These are phyloP conservation scores for Sceloporus tristichus DNA, from an alignment of 2,113 vertebrate species.

Conservation along the genomic window DNA sequence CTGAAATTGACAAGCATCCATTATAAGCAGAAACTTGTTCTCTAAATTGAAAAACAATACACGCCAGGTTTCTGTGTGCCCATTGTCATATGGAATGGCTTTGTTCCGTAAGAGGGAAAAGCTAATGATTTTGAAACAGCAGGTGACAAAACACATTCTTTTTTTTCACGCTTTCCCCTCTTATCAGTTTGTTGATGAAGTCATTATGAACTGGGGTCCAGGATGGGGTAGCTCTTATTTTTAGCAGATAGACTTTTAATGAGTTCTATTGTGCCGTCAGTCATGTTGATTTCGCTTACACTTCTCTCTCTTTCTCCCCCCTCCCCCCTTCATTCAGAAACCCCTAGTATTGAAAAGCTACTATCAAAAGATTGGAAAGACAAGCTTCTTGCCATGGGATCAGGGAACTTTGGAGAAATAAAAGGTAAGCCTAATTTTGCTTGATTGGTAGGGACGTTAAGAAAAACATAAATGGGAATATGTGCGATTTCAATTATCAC, in stretches of 20 bases:
- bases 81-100: slow-evolving; percentile 95
- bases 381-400: slow-evolving; percentile 99
- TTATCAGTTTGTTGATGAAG: slow-evolving; percentile 94
- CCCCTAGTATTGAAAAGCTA: slow-evolving; percentile 98
- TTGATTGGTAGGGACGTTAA: slow-evolving; percentile 35
- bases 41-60: slow-evolving; percentile 90
- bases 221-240: slow-evolving; percentile 86
- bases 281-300: slow-evolving; percentile 84
- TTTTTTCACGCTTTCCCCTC: slow-evolving; percentile 62
- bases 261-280: slow-evolving; percentile 91
- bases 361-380: slow-evolving; percentile 99
- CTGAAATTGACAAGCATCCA: slow-evolving; percentile 83
- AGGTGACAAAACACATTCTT: slow-evolving; percentile 90
- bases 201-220: slow-evolving; percentile 88
- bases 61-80: slow-evolving; percentile 86
- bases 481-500: slow-evolving; percentile 26
- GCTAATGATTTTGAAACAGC: slow-evolving; percentile 98
- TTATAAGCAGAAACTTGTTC: slow-evolving; percentile 82
- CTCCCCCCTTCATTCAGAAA: slow-evolving; percentile 85
- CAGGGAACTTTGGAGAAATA: slow-evolving; percentile 98
- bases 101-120: slow-evolving; percentile 91
- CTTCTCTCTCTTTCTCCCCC: slow-evolving; percentile 20
- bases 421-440: slow-evolving; percentile 86
- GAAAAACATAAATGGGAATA: slow-evolving; percentile 33
- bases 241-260: slow-evolving; percentile 96